Evolutionary conservation across 2,797 vertebrate genomes (phyloP), one percentile per base, ranked within the genome.

Genomic region (Lagodon rhomboides): DNA sequence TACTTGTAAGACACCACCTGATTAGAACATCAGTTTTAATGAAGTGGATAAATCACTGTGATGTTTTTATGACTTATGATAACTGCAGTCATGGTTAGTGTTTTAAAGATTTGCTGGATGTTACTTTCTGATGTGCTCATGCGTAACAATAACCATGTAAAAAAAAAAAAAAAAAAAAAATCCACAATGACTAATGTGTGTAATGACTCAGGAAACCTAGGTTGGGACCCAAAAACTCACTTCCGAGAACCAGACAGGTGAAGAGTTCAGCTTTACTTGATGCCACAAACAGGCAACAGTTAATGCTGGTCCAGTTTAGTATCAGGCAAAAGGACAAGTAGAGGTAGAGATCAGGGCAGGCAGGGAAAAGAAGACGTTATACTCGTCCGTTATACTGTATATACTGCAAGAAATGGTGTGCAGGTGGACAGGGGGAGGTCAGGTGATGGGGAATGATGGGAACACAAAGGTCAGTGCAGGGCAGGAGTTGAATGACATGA

Each of bases 151-250:
- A 5, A 44, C 56, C 4, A 6, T 58, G 3, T 43, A 12, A 22
- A 64, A 23, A 16, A 44, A 44, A 44, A 34, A 74, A 54, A 12
- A 22, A 64, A 23, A 16, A 44, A 44, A 44, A 34, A 74, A 54
- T 34, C 20, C 3, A 9, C 25, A 13, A 2, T n/a, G 22, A 38
- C 43, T 17, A n/a, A 25, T 27, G 15, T 17, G 4, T n/a, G 20
- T 13, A 41, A 60, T 0, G 12, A 62, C 8, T 62, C 8, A 9
- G 38, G 15, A 44, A 41, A 46, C 18, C 4, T 22, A 17, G 43
- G 10, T 27, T 27, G 18, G 43, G 17, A 47, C 23, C 61, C 5
- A 12, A 63, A 63, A 46, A 22, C 22, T 23, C 2, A 2, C 11
- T 7, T 25, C 13, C 23, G 34, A 55, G 22, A 23, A 23, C 8